Evolutionary conservation across 2,888 invertebrate genomes (phyloP).

Genomic region (Stenodema calcarata): DNA sequence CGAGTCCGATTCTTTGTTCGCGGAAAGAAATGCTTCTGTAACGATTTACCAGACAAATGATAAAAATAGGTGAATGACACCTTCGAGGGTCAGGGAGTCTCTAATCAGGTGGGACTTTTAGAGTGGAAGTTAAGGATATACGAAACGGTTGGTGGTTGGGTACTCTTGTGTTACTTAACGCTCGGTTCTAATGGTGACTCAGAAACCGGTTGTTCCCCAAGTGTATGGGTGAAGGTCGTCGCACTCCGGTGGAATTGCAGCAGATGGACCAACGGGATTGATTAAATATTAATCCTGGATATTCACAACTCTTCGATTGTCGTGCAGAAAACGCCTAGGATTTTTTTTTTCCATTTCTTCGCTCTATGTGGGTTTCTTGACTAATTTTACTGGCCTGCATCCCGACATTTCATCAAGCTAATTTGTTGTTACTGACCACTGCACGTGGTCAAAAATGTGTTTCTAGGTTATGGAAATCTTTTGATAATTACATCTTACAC

Average conservation of each 20-base stretch:
- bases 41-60: neutral
- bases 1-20: neutral
- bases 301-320: neutral
- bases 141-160: neutral
- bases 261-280: slow-evolving; percentile 13
- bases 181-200: neutral
- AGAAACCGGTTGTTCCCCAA: slow-evolving; percentile 26
- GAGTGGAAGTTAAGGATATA: neutral
- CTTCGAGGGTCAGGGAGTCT: neutral
- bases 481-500: too few species aligned
- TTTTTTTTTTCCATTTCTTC: too few species aligned
- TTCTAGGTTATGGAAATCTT: too few species aligned
- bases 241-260: slow-evolving; percentile 27
- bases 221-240: slow-evolving; percentile 34
- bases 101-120: neutral
- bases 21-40: neutral
- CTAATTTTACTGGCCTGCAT: too few species aligned
- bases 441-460: too few species aligned
- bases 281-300: neutral
- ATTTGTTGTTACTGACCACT: too few species aligned
- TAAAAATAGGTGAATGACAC: neutral
- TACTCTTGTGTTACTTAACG: neutral
- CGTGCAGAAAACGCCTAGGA: too few species aligned
- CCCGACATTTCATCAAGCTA: too few species aligned
- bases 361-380: too few species aligned